Conservation (phyloP, 2,797 vertebrate species). For the Oryzias sinensis region DNA sequence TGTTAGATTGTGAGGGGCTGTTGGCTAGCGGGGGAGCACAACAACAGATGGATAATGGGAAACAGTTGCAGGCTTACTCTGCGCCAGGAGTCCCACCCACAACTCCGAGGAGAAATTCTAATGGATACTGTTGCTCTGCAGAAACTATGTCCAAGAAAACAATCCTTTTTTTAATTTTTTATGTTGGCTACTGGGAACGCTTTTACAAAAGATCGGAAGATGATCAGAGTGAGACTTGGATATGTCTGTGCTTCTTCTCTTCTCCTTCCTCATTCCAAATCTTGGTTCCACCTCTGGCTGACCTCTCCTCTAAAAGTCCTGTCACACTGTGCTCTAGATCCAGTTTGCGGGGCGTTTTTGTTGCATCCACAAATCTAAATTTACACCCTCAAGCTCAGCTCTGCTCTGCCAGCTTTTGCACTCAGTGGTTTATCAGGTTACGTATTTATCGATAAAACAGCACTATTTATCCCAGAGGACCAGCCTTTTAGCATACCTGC, state of each 20-base stretch:
- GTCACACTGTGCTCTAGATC: slow-evolving; percentile 29
- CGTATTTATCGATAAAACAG: slow-evolving; percentile 71
- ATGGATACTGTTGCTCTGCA: too few relatives aligned
- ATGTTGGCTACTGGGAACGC: too few relatives aligned
- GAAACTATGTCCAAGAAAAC: too few relatives aligned
- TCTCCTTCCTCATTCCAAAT: slow-evolving; percentile 28
- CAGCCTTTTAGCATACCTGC: slow-evolving; percentile 51
- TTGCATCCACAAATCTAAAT: slow-evolving; percentile 66
- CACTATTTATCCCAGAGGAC: slow-evolving; percentile 60
- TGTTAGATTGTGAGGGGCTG: too few relatives aligned
- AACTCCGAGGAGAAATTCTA: too few relatives aligned
- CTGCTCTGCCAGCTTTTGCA: slow-evolving; percentile 49
- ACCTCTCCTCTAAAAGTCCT: slow-evolving; percentile 44
- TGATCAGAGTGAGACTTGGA: slow-evolving; percentile 40
- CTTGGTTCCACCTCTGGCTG: slow-evolving; percentile 38
- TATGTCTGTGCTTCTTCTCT: slow-evolving; percentile 12
- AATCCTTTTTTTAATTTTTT: too few relatives aligned
- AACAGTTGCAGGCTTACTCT: not conserved
- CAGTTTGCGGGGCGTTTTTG: slow-evolving; percentile 54
- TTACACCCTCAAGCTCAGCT: slow-evolving; percentile 46
- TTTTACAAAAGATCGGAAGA: slow-evolving; percentile 31
- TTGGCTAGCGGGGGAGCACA: too few relatives aligned
- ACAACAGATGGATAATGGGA: slow-evolving; percentile 18
- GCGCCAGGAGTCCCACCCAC: too few relatives aligned
- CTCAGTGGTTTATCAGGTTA: slow-evolving; percentile 64